phyloP scores from a whole-genome alignment of 2,797 vertebrate genomes.

The Oreortyx pictus region DNA sequence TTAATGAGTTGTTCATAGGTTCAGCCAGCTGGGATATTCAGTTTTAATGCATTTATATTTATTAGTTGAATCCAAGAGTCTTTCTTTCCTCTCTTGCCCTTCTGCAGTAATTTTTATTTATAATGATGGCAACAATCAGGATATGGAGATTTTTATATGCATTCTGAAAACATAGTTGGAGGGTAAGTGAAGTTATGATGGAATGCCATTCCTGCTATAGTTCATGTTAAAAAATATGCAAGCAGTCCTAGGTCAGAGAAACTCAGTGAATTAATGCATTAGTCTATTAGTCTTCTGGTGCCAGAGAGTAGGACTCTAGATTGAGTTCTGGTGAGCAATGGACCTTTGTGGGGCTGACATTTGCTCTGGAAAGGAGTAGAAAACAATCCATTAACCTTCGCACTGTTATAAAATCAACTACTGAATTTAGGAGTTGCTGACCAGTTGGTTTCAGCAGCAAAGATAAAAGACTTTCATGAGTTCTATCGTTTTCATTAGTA shows the following conservation, averaged over 20 bases:
- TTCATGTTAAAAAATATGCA: conserved; percentile 50
- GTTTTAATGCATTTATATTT: conserved; percentile 75
- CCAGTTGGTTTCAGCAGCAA: not conserved
- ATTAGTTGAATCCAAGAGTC: conserved; percentile 3
- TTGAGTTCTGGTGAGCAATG: conserved; percentile 44
- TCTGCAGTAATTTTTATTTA: conserved; percentile 26
- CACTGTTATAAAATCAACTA: conserved; percentile 32
- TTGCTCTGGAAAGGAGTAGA: conserved; percentile 29
- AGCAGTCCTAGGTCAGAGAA: not conserved
- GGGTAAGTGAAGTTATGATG: conserved; percentile 68
- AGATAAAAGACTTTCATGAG: not conserved
- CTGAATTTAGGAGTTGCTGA: conserved; percentile 24
- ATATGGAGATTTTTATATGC: conserved; percentile 26
- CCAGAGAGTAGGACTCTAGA: conserved; percentile 2
- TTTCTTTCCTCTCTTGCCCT: not conserved
- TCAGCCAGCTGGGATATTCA: conserved; percentile 66
- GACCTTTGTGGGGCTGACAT: conserved; percentile 45
- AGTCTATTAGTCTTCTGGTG: conserved; percentile 48
- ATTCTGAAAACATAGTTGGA: conserved; percentile 47
- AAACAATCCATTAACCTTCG: conserved; percentile 41
- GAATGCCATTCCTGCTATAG: conserved; percentile 42
- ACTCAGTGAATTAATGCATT: conserved; percentile 51
- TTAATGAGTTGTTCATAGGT: conserved; percentile 80
- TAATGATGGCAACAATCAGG: conserved; percentile 56
- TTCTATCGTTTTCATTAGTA: not conserved